Evolutionary conservation across 2,888 invertebrate species (phyloP).

Genomic region (Drosophila paramelanica): DNA sequence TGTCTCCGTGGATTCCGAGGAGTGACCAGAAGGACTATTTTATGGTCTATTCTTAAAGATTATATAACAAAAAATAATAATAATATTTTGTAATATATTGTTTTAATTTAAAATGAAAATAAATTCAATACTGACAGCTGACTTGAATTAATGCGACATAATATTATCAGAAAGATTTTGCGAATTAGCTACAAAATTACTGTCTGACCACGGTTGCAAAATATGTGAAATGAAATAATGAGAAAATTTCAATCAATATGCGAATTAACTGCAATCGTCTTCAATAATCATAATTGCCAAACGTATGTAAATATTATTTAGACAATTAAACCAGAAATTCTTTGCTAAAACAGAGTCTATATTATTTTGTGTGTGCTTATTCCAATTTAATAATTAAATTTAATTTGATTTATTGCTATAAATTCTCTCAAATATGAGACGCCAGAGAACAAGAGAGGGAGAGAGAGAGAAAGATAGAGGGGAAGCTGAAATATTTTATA

Average conservation of each 20-base stretch:
- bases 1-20: too few species aligned
- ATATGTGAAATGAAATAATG: neutral
- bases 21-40: too few species aligned
- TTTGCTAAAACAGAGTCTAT: constrained; percentile 1
- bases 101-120: too few species aligned
- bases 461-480: neutral
- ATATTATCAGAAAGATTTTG: neutral
- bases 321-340: constrained; percentile 6
- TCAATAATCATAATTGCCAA: constrained; percentile 6
- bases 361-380: constrained; percentile 4
- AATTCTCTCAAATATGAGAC: constrained; percentile 18
- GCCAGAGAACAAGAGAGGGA: neutral
- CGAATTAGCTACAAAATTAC: neutral
- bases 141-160: neutral
- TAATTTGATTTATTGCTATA: constrained; percentile 40
- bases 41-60: too few species aligned
- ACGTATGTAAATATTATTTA: constrained; percentile 11
- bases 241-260: neutral
- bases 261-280: neutral
- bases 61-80: too few species aligned
- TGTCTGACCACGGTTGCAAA: neutral
- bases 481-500: constrained; percentile 4
- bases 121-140: too few species aligned
- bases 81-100: too few species aligned
- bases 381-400: constrained; percentile 40